A percentile compares a stretch with the other conserved stretches of the same genome.
These are phyloP conservation scores for Stenodema calcarata DNA, from an alignment of 2,888 invertebrate genomes.

Conservation along the genomic window DNA sequence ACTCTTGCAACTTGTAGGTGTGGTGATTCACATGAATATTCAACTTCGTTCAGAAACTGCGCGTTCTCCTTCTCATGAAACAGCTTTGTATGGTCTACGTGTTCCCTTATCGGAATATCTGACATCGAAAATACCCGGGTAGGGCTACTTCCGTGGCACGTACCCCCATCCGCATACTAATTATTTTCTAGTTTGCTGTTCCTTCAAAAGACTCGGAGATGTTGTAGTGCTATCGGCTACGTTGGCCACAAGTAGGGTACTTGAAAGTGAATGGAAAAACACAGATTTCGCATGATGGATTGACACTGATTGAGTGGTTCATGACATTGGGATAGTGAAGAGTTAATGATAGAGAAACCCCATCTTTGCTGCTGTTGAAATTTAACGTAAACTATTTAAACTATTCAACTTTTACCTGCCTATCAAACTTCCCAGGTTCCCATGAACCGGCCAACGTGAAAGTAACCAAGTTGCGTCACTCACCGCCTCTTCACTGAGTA, in stretches of 20 bases:
- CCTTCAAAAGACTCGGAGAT: not conserved
- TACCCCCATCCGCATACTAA: not conserved
- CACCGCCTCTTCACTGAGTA: not conserved
- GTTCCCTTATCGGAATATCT: not conserved
- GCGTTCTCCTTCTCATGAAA: not conserved
- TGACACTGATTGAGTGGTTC: too few species aligned
- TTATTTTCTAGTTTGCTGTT: not conserved
- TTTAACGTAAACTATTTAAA: too few species aligned
- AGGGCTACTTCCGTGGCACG: not conserved
- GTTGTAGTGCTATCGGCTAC: too few species aligned
- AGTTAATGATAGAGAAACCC: too few species aligned
- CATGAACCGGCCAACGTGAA: slow-evolving; percentile 3
- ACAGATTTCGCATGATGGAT: too few species aligned
- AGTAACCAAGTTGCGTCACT: slow-evolving; percentile 20
- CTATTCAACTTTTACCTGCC: too few species aligned
- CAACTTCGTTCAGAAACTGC: not conserved
- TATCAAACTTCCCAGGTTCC: too few species aligned
- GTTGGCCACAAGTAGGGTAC: too few species aligned
- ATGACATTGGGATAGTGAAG: too few species aligned
- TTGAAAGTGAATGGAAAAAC: too few species aligned
- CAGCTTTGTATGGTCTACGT: not conserved
- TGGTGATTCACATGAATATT: not conserved
- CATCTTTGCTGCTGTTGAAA: too few species aligned
- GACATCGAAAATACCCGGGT: too few species aligned
- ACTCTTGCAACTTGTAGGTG: not conserved